phyloP scores from a whole-genome alignment of 2,113 vertebrate species.

The Phrynosoma platyrhinos region DNA sequence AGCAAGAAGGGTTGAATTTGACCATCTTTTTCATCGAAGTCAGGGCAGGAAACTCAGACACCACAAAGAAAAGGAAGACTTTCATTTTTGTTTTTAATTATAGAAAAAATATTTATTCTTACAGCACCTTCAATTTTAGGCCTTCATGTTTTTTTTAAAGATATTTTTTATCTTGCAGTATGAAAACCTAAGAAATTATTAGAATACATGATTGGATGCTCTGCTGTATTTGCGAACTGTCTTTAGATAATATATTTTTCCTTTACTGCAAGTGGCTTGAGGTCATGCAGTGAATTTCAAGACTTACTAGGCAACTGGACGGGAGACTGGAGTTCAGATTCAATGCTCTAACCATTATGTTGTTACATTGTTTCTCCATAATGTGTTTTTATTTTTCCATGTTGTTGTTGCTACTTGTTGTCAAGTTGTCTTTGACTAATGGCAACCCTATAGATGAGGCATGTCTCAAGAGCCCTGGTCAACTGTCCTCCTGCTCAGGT shows the following conservation, averaged over 20 bases:
- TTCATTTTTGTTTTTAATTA: background rate
- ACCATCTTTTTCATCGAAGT: background rate
- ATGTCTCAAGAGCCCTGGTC: too few relatives aligned
- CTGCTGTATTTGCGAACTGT: background rate
- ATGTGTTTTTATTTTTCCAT: background rate
- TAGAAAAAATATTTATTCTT: background rate
- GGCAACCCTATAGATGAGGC: too few relatives aligned
- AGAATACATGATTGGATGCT: background rate
- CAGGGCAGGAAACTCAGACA: background rate
- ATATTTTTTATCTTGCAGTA: background rate
- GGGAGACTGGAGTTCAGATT: background rate
- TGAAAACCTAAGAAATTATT: too few relatives aligned
- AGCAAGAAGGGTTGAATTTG: slow-evolving; percentile 53
- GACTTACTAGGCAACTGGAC: background rate
- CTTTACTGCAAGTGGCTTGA: background rate
- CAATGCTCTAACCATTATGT: background rate
- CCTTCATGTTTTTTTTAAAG: background rate
- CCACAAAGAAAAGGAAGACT: background rate
- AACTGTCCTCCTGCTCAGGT: too few relatives aligned
- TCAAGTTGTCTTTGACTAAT: too few relatives aligned
- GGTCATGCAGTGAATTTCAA: too few relatives aligned
- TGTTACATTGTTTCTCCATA: background rate
- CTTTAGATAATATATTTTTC: background rate
- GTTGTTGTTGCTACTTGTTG: too few relatives aligned
- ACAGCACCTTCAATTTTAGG: background rate